Evolutionary conservation across 2,888 invertebrate species (phyloP), one percentile per base, ranked within the genome.

Genomic region (Apomyelois bistriatella): DNA sequence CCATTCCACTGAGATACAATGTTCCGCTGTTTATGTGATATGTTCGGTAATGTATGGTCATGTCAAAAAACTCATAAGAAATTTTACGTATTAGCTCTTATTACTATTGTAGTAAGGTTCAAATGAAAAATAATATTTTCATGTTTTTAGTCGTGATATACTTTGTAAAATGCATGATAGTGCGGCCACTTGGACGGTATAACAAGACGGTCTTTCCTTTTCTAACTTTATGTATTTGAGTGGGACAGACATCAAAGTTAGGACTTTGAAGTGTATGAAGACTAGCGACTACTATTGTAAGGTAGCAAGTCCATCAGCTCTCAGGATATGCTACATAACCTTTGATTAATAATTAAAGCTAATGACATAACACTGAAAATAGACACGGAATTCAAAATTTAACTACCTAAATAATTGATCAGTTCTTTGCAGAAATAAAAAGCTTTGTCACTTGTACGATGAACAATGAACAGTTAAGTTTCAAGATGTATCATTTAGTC

Each of bases 161-260:
- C 43, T 46, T 46, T 46, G 43, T 46, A 46, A 46, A 46, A 46
- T 46, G 30, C 43, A 46, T 15, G 30, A 46, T 32, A 46, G 28
- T 32, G 43, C 15, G 43, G 32, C 43, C 43, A 46, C 43, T 32
- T 32, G 22, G 22, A 30, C 9, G 2, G 32, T 30, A 46, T 30
- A 46, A 32, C 43, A 46, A 46, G 43, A n/a, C 15, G 1, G 30
- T 30, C 30, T 32, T 30, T 30, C 43, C 43, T 32, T 30, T 30
- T 32, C 43, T 32, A 22, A 10, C 43, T 46, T 22, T 15, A 28
- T 30, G 15, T 28, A 17, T 42, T 3, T 12, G 42, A 42, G 42
- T 12, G 30, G 13, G 43, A 32, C n/a, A 13, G 13, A 30, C 13
- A 30, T 46, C 32, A 46, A 46, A 46, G 43, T 46, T 46, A 46